Evolutionary conservation across 2,888 invertebrate species (phyloP), one percentile per base, ranked within the genome.

Genomic region (Leptopilina myrica): DNA sequence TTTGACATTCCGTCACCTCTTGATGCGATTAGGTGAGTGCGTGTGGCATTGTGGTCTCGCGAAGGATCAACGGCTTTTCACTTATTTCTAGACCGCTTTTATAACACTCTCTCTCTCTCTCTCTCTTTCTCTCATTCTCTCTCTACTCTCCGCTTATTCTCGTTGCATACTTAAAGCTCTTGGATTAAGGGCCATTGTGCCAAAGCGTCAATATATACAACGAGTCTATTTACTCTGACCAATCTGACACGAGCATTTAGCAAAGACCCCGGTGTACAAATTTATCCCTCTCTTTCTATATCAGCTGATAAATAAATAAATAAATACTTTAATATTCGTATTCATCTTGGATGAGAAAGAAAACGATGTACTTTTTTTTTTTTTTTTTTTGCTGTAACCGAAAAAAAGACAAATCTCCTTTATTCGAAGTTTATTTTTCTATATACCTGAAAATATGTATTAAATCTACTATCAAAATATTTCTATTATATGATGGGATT

Each of bases 1-100:
- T 84, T 86, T 84, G 84, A 84, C 84, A 77, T 80, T 79, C 67
- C 77, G 84, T 81, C 82, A 82, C 80, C 84, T 80, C 81, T 85
- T 88, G 85, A 88, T 86, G 86, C 87, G 88, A 88, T 88, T 88
- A 87, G 81, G 79, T 65, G 82, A 85, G 81, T 83, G 84, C 82
- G 80, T 81, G 83, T 78, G 66, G 85, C 85, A 84, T 86, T 85
- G 85, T 80, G 85, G 81, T 81, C 82, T 78, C 67, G 40, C 43
- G 43, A 43, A 77, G 85, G 87, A 87, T 87, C 86, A 85, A 69
- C 69, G 81, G 82, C 82, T 64, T 76, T 79, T 76, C 76, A 79
- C 33, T 76, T 53, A 76, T 62, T 69, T 67, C 78, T n/a, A 64
- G 46, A n/a, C 64, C 76, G 49, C 66, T 56, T 40, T 43, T 43